phyloP scores from a whole-genome alignment of 1,140 invertebrate species.

The Lasioglossum albipes region DNA sequence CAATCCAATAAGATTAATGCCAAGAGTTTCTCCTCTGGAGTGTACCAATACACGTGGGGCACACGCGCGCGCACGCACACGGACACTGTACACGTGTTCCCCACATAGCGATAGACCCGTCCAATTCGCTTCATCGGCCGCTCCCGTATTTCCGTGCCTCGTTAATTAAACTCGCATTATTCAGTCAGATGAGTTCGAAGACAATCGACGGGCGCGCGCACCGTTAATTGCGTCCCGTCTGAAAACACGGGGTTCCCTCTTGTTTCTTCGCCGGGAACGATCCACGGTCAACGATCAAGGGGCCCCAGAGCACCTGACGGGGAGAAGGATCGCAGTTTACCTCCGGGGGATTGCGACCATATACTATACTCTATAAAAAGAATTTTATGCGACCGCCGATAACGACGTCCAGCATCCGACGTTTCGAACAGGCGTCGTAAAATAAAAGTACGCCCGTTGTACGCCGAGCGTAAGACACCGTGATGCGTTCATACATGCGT shows the following conservation, averaged over 20 bases:
- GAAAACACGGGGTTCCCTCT: slow-evolving; percentile 13
- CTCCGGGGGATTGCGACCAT: background rate
- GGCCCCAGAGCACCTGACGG: background rate
- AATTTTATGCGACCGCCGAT: slow-evolving; percentile 35
- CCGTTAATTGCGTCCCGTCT: slow-evolving; percentile 42
- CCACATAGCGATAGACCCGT: slow-evolving; percentile 41
- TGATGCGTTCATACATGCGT: slow-evolving; percentile 4
- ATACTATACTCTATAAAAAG: slow-evolving; percentile 45
- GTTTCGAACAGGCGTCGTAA: slow-evolving; percentile 45
- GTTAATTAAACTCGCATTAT: slow-evolving; percentile 69
- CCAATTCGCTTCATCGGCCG: slow-evolving; percentile 53
- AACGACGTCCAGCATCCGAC: slow-evolving; percentile 36
- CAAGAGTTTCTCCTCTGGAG: slow-evolving; percentile 41
- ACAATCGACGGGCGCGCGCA: slow-evolving; percentile 49
- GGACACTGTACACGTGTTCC: background rate
- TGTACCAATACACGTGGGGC: slow-evolving; percentile 30
- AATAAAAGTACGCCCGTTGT: slow-evolving; percentile 36
- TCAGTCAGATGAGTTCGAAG: slow-evolving; percentile 59
- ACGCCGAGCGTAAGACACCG: background rate
- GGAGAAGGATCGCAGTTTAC: background rate
- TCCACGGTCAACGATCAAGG: background rate
- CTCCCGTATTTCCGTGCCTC: slow-evolving; percentile 48
- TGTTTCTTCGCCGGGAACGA: background rate
- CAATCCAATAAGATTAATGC: slow-evolving; percentile 45
- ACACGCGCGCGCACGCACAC: background rate